Percentiles rank a stretch among this genome's conserved stretches.
These are phyloP conservation scores for Nothura maculosa DNA, from an alignment of 2,797 vertebrate genomes.

Conservation along the genomic window DNA sequence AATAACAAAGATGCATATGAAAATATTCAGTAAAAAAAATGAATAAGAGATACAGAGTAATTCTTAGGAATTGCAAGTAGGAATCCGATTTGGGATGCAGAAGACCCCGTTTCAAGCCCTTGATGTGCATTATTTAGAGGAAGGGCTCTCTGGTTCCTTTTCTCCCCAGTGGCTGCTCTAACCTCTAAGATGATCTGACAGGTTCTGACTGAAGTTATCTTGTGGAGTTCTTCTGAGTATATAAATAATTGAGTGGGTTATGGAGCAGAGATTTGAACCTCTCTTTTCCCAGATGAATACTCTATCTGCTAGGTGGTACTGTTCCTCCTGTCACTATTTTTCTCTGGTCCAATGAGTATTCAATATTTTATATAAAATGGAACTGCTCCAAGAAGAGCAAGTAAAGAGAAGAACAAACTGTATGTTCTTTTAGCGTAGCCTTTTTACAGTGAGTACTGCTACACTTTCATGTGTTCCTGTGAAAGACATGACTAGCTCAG, in stretches of 20 bases:
- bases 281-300: not conserved
- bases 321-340: not conserved
- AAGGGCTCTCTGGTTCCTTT: not conserved
- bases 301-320: not conserved
- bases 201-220: not conserved
- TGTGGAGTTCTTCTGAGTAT: not conserved
- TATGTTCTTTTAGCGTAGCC: not conserved
- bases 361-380: not conserved
- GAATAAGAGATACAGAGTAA: not conserved
- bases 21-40: not conserved
- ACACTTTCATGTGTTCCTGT: not conserved
- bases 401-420: not conserved
- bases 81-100: not conserved
- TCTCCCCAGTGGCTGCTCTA: not conserved
- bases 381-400: not conserved
- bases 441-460: not conserved
- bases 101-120: not conserved
- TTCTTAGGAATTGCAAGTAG: too few relatives aligned
- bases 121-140: not conserved
- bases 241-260: slow-evolving; percentile 35
- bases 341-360: slow-evolving; percentile 18
- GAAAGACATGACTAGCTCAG: not conserved
- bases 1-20: not conserved
- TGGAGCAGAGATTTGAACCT: not conserved
- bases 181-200: not conserved